Evolutionary conservation across 1,140 invertebrate genomes (phyloP).

Genomic region (Aricia agestis): DNA sequence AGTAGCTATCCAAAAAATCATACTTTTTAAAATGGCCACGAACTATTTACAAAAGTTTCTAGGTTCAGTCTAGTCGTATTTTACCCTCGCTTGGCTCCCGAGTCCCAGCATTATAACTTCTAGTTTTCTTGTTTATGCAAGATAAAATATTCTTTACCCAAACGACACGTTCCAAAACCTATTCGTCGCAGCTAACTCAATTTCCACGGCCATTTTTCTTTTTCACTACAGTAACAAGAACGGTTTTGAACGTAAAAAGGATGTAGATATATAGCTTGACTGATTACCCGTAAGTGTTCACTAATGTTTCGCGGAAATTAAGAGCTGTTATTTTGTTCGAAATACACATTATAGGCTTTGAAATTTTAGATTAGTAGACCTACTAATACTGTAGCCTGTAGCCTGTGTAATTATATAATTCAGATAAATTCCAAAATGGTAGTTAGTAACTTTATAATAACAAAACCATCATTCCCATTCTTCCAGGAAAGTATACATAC

Average conservation of each 20-base stretch:
- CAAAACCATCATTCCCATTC: too few relatives aligned
- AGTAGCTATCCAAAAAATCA: too few relatives aligned
- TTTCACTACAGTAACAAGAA: slow-evolving; percentile 28
- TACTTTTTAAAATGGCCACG: too few relatives aligned
- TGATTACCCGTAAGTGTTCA: slow-evolving; percentile 28
- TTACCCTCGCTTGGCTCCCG: slow-evolving; percentile 1
- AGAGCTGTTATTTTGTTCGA: not conserved
- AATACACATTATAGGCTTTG: not conserved
- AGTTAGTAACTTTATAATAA: too few relatives aligned
- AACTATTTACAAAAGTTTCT: not conserved
- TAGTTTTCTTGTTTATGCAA: slow-evolving; percentile 11
- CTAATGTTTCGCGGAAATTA: slow-evolving; percentile 16
- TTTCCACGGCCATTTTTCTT: slow-evolving; percentile 33
- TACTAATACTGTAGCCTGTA: too few relatives aligned
- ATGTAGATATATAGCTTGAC: slow-evolving; percentile 31
- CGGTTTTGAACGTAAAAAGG: slow-evolving; percentile 23
- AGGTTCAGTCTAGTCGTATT: not conserved
- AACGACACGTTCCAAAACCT: slow-evolving; percentile 11
- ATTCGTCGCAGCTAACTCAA: slow-evolving; percentile 24
- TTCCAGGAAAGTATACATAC: too few relatives aligned
- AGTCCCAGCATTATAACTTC: not conserved
- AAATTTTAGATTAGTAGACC: too few relatives aligned
- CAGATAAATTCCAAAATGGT: too few relatives aligned
- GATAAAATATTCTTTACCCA: slow-evolving; percentile 12
- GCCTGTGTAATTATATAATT: too few relatives aligned